phyloP scores from a whole-genome alignment of 1,140 invertebrate species.

The Drosophila serrata region DNA sequence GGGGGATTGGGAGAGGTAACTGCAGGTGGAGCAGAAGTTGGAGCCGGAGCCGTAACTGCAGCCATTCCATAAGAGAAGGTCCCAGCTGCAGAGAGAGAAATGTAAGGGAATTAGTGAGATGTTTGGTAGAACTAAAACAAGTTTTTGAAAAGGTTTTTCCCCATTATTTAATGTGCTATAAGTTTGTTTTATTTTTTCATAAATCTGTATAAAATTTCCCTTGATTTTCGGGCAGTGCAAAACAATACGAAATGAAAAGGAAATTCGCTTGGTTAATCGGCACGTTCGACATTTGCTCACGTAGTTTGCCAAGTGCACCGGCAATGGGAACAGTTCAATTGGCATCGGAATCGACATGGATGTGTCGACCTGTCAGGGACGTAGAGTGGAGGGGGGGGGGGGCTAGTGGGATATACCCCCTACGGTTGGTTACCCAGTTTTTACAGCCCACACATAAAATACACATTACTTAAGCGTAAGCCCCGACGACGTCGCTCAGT shows the following conservation, averaged over 20 bases:
- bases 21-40: neutral
- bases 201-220: no score
- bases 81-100: slow-evolving; percentile 35
- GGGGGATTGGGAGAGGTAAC: neutral
- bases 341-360: slow-evolving; percentile 62
- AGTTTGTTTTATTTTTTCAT: no score
- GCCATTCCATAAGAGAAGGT: slow-evolving; percentile 24
- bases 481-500: slow-evolving; percentile 69
- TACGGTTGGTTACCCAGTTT: slow-evolving; percentile 67
- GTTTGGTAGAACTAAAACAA: no score
- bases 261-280: slow-evolving; percentile 75
- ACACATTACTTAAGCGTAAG: slow-evolving; percentile 81
- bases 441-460: slow-evolving; percentile 79
- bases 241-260: slow-evolving; percentile 10
- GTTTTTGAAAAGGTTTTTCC: neutral
- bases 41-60: slow-evolving; percentile 13
- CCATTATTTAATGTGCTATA: neutral
- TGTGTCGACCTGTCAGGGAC: slow-evolving; percentile 70
- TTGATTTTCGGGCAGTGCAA: slow-evolving; percentile 1
- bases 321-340: slow-evolving; percentile 68
- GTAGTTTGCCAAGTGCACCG: slow-evolving; percentile 77
- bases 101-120: neutral
- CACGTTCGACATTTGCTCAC: slow-evolving; percentile 81
- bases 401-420: neutral
- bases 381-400: neutral